Conservation (phyloP, 2,888 invertebrate genomes). For the Acronicta aceris region DNA sequence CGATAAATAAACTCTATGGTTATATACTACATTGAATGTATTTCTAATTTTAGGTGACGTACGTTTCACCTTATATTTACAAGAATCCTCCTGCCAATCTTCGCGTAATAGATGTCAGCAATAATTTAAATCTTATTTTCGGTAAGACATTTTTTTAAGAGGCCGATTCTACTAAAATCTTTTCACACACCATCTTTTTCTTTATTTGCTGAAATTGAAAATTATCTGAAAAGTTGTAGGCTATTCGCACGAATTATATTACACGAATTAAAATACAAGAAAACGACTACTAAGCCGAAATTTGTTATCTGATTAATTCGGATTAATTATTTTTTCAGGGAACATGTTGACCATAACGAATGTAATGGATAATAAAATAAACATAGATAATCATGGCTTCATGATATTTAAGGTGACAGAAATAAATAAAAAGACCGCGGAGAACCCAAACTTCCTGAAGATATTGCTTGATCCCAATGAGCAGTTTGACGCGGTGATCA, state of each 20-base stretch:
- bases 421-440: constrained; percentile 39
- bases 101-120: constrained; percentile 64
- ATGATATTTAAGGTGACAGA: constrained; percentile 32
- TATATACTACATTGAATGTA: background rate
- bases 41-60: constrained; percentile 65
- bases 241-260: no score
- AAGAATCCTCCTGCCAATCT: constrained; percentile 61
- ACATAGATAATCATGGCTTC: background rate
- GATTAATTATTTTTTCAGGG: constrained; percentile 17
- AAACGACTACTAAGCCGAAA: no score
- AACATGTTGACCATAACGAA: constrained; percentile 14
- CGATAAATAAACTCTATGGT: no score
- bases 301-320: no score
- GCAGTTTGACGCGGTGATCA: constrained; percentile 67
- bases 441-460: constrained; percentile 53
- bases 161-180: no score
- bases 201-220: no score
- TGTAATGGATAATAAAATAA: constrained; percentile 11
- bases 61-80: constrained; percentile 60
- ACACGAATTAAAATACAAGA: no score
- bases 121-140: constrained; percentile 48
- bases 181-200: no score
- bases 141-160: constrained; percentile 39
- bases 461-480: constrained; percentile 61
- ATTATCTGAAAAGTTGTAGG: no score